phyloP scores from a whole-genome alignment of 2,113 vertebrate genomes.

The Pongo pygmaeus region DNA sequence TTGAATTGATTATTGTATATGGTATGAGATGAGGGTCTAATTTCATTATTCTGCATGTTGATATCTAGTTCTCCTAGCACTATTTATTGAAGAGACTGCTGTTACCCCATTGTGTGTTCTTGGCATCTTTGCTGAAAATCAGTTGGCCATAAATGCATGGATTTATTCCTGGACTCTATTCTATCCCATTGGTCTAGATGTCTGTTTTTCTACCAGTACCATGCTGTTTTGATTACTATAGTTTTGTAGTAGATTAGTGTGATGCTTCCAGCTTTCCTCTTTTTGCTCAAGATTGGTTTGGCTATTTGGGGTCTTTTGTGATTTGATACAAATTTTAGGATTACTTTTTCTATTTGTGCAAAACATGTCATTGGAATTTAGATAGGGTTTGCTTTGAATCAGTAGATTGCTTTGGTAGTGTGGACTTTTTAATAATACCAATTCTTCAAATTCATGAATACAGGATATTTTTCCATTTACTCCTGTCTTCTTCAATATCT shows the following conservation, averaged over 20 bases:
- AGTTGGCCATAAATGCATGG: not conserved
- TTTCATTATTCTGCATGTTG: not conserved
- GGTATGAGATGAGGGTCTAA: not conserved
- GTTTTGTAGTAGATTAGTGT: no score
- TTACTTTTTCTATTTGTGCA: not conserved
- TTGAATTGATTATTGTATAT: not conserved
- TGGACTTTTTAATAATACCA: not conserved
- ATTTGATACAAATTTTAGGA: not conserved
- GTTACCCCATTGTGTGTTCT: not conserved
- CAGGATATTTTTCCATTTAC: not conserved
- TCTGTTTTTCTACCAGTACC: not conserved
- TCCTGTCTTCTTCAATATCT: not conserved
- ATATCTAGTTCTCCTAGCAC: not conserved
- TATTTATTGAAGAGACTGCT: not conserved
- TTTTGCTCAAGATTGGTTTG: not conserved
- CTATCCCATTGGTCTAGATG: not conserved
- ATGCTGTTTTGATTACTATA: not conserved
- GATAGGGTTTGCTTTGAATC: not conserved
- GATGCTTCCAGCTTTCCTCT: not conserved
- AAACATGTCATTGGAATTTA: not conserved
- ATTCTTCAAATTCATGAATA: not conserved
- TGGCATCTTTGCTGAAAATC: not conserved
- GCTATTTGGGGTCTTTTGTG: not conserved
- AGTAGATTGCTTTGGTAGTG: not conserved
- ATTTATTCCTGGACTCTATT: not conserved